Evolutionary conservation across 2,113 vertebrate species (phyloP).

Genomic region (Telmatochromis sp.): DNA sequence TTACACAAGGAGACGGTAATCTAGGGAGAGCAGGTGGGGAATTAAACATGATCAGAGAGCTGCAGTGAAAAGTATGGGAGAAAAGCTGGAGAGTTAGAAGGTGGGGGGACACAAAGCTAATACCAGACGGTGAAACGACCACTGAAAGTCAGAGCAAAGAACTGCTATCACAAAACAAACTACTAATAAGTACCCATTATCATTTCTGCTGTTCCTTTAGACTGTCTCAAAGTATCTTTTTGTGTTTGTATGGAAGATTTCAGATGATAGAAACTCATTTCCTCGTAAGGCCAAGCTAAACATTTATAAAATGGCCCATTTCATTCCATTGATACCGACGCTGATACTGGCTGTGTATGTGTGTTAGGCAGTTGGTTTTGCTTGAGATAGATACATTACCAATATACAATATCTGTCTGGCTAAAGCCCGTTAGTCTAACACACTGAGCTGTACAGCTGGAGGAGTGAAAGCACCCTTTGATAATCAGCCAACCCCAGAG

Average conservation of each 20-base stretch:
- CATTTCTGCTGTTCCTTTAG: neutral
- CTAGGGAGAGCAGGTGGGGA: slow-evolving; percentile 64
- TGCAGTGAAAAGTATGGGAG: slow-evolving; percentile 18
- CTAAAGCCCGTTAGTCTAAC: slow-evolving; percentile 31
- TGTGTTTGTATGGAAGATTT: slow-evolving; percentile 18
- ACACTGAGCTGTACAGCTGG: slow-evolving; percentile 13
- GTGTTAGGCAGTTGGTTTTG: slow-evolving; percentile 1
- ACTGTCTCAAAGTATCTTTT: slow-evolving; percentile 11
- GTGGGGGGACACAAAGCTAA: neutral
- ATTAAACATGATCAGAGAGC: slow-evolving; percentile 65
- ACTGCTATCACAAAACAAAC: neutral
- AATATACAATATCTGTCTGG: slow-evolving; percentile 32
- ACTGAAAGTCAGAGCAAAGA: neutral
- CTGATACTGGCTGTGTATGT: neutral
- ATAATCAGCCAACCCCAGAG: slow-evolving; percentile 50
- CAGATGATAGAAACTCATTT: slow-evolving; percentile 17
- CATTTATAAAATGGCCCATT: slow-evolving; percentile 34
- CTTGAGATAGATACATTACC: slow-evolving; percentile 31
- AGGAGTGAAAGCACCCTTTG: slow-evolving; percentile 34
- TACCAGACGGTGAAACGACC: neutral
- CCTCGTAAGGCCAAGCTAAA: slow-evolving; percentile 9
- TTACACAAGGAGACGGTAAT: slow-evolving; percentile 66
- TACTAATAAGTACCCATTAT: neutral
- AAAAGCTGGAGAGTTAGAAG: neutral
- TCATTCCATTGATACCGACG: neutral